These are phyloP conservation scores for Corythucha ciliata DNA, from an alignment of 2,888 invertebrate species.

Conservation along the genomic window DNA sequence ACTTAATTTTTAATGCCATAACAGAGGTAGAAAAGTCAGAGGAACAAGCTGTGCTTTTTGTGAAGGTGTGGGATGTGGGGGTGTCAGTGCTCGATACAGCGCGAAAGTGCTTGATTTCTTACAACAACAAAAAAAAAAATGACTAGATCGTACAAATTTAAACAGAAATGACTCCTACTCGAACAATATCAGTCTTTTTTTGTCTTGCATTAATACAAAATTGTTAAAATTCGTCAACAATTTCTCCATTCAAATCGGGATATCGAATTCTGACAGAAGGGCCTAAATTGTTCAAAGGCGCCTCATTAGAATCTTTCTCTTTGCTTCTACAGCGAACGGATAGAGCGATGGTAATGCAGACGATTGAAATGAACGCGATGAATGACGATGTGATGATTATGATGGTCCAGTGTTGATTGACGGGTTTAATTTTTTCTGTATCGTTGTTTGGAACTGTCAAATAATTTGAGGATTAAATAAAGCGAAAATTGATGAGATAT, in stretches of 20 bases:
- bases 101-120: too few species aligned
- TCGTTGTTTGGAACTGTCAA: neutral
- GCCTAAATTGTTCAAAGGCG: constrained; percentile 25
- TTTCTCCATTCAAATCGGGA: constrained; percentile 19
- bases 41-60: too few species aligned
- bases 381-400: constrained; percentile 7
- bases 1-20: too few species aligned
- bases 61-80: too few species aligned
- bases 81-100: too few species aligned
- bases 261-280: constrained; percentile 25
- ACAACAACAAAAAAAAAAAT: too few species aligned
- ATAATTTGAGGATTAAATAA: neutral
- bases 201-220: too few species aligned
- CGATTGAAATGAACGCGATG: constrained; percentile 6
- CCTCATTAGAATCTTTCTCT: constrained; percentile 9
- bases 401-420: constrained; percentile 9
- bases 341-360: constrained; percentile 9
- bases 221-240: constrained; percentile 18
- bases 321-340: constrained; percentile 7
- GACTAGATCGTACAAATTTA: too few species aligned
- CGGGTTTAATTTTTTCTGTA: neutral
- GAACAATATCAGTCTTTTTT: too few species aligned
- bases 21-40: too few species aligned
- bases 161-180: too few species aligned
- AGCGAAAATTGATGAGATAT: neutral